These are phyloP conservation scores for Drosophila anomelani DNA, from an alignment of 2,888 invertebrate genomes.

Conservation along the genomic window DNA sequence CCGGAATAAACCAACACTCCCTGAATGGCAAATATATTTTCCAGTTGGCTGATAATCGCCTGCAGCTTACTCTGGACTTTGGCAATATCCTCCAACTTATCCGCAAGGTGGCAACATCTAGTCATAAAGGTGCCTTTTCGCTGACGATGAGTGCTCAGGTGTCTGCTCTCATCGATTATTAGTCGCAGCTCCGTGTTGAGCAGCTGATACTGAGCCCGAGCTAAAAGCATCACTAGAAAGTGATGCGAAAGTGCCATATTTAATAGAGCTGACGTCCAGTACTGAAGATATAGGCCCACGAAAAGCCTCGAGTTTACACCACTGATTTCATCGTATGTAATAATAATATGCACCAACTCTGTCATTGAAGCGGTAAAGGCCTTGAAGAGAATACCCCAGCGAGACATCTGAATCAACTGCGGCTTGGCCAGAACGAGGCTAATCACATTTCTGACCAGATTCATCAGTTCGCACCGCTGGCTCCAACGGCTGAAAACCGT, in stretches of 20 bases:
- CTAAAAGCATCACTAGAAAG: slow-evolving; percentile 46
- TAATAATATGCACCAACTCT: slow-evolving; percentile 18
- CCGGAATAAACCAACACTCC: slow-evolving; percentile 4
- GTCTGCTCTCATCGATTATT: slow-evolving; percentile 29
- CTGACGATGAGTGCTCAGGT: slow-evolving; percentile 7
- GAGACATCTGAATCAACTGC: slow-evolving; percentile 41
- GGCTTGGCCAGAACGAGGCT: slow-evolving; percentile 33
- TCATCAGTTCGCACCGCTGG: slow-evolving; percentile 37
- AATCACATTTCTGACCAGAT: slow-evolving; percentile 18
- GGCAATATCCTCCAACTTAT: slow-evolving; percentile 28
- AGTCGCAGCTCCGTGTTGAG: slow-evolving; percentile 50
- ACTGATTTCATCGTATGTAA: neutral
- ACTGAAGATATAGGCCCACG: neutral
- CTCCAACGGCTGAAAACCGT: slow-evolving; percentile 56
- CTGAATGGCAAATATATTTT: slow-evolving; percentile 13
- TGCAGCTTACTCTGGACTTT: slow-evolving; percentile 13
- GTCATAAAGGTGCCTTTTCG: slow-evolving; percentile 15
- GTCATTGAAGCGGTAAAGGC: neutral
- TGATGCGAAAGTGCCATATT: slow-evolving; percentile 51
- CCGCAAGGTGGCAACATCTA: slow-evolving; percentile 34
- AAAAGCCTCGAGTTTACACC: neutral
- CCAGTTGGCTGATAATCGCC: neutral
- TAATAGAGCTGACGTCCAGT: slow-evolving; percentile 36
- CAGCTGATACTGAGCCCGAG: slow-evolving; percentile 56
- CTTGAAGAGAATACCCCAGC: slow-evolving; percentile 51